These are phyloP conservation scores for Scalopus aquaticus DNA, from an alignment of 2,113 vertebrate species.

Conservation along the genomic window DNA sequence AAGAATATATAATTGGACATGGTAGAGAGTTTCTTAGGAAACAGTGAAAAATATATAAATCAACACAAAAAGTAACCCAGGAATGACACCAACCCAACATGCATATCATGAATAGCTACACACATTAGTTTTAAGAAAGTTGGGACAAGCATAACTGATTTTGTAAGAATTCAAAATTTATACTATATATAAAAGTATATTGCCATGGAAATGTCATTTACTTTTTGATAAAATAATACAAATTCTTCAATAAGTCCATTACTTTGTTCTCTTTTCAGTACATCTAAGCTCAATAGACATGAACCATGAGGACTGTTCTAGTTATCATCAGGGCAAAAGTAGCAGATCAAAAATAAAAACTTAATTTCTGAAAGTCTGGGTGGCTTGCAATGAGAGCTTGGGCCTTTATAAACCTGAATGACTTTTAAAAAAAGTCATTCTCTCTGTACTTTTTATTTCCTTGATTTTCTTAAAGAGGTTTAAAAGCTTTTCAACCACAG, in stretches of 20 bases:
- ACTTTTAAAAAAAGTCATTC: not conserved
- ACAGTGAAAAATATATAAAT: not conserved
- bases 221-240: not conserved
- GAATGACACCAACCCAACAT: not conserved
- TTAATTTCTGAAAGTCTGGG: not conserved
- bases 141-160: not conserved
- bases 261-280: not conserved
- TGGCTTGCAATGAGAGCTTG: not conserved
- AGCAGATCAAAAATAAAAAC: not conserved
- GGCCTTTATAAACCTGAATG: not conserved
- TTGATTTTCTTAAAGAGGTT: conserved; percentile 27
- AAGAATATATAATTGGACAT: not conserved
- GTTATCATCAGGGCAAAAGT: not conserved
- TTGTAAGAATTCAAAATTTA: not conserved
- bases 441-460: conserved; percentile 14
- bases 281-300: not conserved
- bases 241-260: not conserved
- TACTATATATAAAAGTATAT: not conserved
- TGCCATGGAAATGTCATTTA: not conserved
- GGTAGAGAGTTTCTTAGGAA: not conserved
- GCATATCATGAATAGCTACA: not conserved
- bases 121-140: not conserved
- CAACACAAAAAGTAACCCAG: not conserved
- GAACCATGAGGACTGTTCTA: not conserved
- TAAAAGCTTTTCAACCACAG: conserved; percentile 30